Base-by-base conservation (phyloP, 2,113 vertebrate species). In the Engraulis encrasicolus region DNA sequence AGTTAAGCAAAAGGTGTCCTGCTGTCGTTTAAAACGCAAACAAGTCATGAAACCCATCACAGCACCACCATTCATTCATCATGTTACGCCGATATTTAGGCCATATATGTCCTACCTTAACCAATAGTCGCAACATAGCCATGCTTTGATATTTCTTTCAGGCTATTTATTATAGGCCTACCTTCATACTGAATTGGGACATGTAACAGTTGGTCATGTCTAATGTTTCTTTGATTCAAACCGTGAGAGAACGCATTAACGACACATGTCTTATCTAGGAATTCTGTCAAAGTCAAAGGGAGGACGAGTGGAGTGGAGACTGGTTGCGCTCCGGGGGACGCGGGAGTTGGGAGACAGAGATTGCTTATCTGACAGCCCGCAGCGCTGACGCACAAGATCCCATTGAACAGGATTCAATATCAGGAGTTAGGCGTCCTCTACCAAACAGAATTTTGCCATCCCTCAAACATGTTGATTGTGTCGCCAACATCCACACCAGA, bases 351-450 rank as follows among this genome's bases (percentile, higher is more conserved):
- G 54, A 11, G 17, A 11, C 6, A 11, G 45, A 83, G 85, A 87
- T 89, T 83, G 82, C 86, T 90, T 90, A 91, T 93, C 91, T 90
- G 93, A 91, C 91, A 93, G 92, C 90, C 90, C 45, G 83, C 82
- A 91, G 91, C 88, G 86, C 81, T 81, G 38, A 81, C n/a, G 9
- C 74, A 50, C 83, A 23, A 77, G 38, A 20, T 71, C 74, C n/a
- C 31, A 83, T 12, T 58, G 74, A 87, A n/a, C n/a, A n/a, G n/a
- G n/a, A n/a, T n/a, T n/a, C n/a, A n/a, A n/a, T n/a, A n/a, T n/a
- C n/a, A n/a, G n/a, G n/a, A 61, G 54, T 23, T 61, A 54, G 17
- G 50, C 6, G 54, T 61, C 54, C 54, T 9, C 54, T 61, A 61
- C n/a, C 6, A 23, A 61, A 23, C 20, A n/a, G 19, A 6, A 61